Percentiles rank a stretch among this genome's conserved stretches.
phyloP scores from a whole-genome alignment of 1,140 invertebrate species.

The Papilio machaon region DNA sequence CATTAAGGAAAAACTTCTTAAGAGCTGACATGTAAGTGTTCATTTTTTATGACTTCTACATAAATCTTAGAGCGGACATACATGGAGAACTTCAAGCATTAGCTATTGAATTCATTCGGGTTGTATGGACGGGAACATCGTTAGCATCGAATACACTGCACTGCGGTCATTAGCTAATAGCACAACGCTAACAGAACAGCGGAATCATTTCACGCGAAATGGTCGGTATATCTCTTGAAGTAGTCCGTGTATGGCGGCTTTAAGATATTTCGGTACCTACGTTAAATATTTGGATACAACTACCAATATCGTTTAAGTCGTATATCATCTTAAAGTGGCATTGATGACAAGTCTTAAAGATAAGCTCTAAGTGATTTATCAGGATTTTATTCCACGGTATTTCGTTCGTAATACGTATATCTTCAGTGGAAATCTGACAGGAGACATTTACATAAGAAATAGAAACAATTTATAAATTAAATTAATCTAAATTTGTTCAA shows the following conservation, averaged over 20 bases:
- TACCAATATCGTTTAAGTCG: background rate
- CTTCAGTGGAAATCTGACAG: background rate
- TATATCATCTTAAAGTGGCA: background rate
- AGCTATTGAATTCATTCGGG: too few species aligned
- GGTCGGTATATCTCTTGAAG: background rate
- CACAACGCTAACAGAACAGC: too few species aligned
- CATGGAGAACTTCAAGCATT: too few species aligned
- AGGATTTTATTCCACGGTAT: background rate
- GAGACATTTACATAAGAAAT: constrained; percentile 5
- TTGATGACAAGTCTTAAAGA: background rate
- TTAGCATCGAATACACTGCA: too few species aligned
- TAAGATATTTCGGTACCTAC: background rate
- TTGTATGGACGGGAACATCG: too few species aligned
- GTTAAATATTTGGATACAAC: background rate
- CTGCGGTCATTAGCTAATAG: too few species aligned
- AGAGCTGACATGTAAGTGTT: too few species aligned
- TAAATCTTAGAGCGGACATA: too few species aligned
- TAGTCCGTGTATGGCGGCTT: background rate
- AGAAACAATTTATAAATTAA: background rate
- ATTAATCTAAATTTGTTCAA: background rate
- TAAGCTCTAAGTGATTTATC: background rate
- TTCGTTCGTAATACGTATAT: background rate
- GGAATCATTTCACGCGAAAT: background rate
- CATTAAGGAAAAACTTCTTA: too few species aligned
- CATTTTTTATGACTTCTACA: too few species aligned